A percentile compares a stretch with the other conserved stretches of the same genome.
Conservation (phyloP, 1,140 invertebrate species). For the Temnothorax longispinosus region DNA sequence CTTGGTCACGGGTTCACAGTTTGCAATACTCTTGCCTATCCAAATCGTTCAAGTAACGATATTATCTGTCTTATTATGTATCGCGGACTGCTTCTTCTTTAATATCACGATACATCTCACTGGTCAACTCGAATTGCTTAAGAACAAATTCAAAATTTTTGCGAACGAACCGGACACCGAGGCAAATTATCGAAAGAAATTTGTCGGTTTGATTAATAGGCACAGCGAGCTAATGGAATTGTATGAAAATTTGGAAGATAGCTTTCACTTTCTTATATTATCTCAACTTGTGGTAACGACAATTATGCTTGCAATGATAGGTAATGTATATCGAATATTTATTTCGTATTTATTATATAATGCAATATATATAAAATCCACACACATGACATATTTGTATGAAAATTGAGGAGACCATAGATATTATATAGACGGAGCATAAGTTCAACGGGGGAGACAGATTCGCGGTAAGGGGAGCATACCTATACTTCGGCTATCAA, state of each 20-base stretch:
- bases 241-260: conserved; percentile 49
- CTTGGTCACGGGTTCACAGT: conserved; percentile 5
- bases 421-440: too few relatives aligned
- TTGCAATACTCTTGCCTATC: background rate
- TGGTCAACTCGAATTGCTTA: conserved; percentile 39
- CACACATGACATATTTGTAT: background rate
- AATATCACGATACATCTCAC: conserved; percentile 15
- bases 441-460: too few relatives aligned
- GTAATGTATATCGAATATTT: conserved; percentile 23
- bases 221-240: conserved; percentile 23
- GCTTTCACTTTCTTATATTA: conserved; percentile 16
- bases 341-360: background rate
- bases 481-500: too few relatives aligned
- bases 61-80: background rate
- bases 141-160: conserved; percentile 2
- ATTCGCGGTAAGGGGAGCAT: too few relatives aligned
- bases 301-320: conserved; percentile 15
- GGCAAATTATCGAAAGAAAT: conserved; percentile 23
- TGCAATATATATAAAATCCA: background rate
- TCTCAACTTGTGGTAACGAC: background rate
- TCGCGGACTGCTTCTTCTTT: conserved; percentile 16
- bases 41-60: background rate
- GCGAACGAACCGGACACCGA: background rate
- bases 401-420: background rate
- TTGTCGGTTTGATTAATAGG: conserved; percentile 22